Conservation (phyloP, 1,140 invertebrate genomes). For the Pinna nobilis region DNA sequence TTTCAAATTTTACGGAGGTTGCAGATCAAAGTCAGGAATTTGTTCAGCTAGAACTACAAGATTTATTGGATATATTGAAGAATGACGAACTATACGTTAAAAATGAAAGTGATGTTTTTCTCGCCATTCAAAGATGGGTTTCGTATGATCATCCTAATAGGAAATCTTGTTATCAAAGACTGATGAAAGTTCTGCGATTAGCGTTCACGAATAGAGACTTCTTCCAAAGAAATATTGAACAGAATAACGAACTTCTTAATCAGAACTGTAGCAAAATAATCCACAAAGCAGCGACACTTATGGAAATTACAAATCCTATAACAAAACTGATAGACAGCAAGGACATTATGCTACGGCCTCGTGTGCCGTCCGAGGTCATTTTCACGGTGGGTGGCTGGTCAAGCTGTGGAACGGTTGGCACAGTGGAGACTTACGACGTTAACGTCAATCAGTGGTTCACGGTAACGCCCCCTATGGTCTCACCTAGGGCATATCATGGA, state of each 20-base stretch:
- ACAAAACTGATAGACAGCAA: constrained; percentile 23
- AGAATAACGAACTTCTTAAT: constrained; percentile 32
- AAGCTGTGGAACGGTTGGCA: constrained; percentile 81
- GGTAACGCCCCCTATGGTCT: constrained; percentile 28
- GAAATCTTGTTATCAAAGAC: constrained; percentile 68
- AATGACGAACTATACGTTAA: constrained; percentile 96
- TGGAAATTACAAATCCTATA: neutral
- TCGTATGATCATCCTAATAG: constrained; percentile 94
- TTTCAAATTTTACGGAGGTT: constrained; percentile 72
- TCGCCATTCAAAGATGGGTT: constrained; percentile 98
- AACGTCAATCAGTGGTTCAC: constrained; percentile 82
- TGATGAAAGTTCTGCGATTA: constrained; percentile 46
- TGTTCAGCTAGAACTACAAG: constrained; percentile 90
- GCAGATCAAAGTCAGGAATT: constrained; percentile 98
- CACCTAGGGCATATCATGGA: constrained; percentile 82
- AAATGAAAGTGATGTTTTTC: constrained; percentile 92
- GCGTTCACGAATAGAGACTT: constrained; percentile 38
- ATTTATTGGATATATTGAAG: constrained; percentile 95
- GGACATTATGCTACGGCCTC: constrained; percentile 44
- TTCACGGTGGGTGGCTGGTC: constrained; percentile 84
- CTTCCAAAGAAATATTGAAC: constrained; percentile 36
- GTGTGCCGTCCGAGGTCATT: constrained; percentile 50
- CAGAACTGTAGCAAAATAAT: constrained; percentile 32
- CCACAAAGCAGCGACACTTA: constrained; percentile 12
- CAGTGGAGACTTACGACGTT: constrained; percentile 86